These are phyloP conservation scores for Marmota monax DNA, from an alignment of 2,113 vertebrate genomes.

Conservation along the genomic window DNA sequence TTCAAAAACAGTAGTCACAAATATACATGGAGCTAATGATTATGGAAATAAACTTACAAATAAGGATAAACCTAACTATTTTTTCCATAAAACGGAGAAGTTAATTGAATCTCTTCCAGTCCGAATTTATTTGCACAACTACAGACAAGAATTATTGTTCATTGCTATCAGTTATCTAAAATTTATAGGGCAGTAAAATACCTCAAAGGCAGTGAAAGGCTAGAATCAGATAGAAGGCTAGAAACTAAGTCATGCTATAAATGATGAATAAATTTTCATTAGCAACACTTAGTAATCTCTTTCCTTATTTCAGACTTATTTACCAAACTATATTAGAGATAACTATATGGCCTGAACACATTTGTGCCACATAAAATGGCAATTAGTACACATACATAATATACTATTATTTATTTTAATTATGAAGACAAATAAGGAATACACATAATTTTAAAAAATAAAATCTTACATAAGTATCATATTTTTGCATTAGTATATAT, in stretches of 20 bases:
- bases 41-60: not conserved
- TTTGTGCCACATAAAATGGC: not conserved
- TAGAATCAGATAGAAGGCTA: not conserved
- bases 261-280: conserved; percentile 9
- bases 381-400: not conserved
- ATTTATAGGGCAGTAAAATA: not conserved
- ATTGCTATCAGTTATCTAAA: not conserved
- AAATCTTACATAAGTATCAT: not conserved
- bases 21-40: not conserved
- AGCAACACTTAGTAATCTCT: not conserved
- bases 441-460: not conserved
- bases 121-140: not conserved
- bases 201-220: not conserved
- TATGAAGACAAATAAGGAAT: not conserved
- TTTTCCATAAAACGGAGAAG: not conserved
- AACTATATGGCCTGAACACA: not conserved
- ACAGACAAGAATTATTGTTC: not conserved
- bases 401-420: not conserved
- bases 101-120: not conserved
- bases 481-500: not conserved
- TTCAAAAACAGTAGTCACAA: not conserved
- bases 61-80: not conserved
- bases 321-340: not conserved
- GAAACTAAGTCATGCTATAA: not conserved
- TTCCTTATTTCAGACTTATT: not conserved